A percentile compares a stretch with the other conserved stretches of the same genome.
Conservation (phyloP, 2,113 vertebrate genomes). For the Poeciliopsis retropinna region DNA sequence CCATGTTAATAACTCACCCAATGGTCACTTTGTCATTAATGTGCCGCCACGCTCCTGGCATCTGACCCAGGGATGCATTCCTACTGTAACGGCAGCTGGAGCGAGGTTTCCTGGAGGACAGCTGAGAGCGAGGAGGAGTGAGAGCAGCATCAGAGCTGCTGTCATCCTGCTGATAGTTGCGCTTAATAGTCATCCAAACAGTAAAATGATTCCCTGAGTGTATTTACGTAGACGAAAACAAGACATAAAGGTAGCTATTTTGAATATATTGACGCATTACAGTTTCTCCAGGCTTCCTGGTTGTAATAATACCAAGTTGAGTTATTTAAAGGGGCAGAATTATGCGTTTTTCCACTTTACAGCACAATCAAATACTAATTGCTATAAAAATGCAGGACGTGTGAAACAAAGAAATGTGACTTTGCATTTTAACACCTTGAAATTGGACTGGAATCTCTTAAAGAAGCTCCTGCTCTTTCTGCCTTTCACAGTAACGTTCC, state of each 20-base stretch:
- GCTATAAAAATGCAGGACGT: no score
- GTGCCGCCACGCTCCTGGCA: constrained; percentile 76
- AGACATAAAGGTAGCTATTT: constrained; percentile 32
- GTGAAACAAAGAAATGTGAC: no score
- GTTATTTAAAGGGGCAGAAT: no score
- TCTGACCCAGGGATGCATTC: constrained; percentile 81
- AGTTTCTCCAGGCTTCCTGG: no score
- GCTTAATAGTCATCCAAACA: constrained; percentile 25
- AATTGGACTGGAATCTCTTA: no score
- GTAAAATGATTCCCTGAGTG: constrained; percentile 36
- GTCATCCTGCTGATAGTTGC: constrained; percentile 36
- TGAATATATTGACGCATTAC: neutral
- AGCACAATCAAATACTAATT: no score
- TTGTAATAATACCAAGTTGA: no score
- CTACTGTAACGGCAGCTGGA: constrained; percentile 86
- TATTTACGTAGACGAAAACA: constrained; percentile 13
- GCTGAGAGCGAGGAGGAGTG: constrained; percentile 69
- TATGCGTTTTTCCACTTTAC: no score
- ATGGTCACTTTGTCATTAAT: constrained; percentile 82
- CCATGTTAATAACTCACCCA: constrained; percentile 80
- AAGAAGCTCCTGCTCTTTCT: no score
- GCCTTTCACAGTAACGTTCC: no score
- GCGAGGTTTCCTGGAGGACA: constrained; percentile 80
- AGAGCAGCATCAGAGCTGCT: constrained; percentile 37
- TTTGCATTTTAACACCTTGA: no score